A percentile compares a stretch with the other conserved stretches of the same genome.
These are phyloP conservation scores for Melanostoma scalare DNA, from an alignment of 2,888 invertebrate species.

Conservation along the genomic window DNA sequence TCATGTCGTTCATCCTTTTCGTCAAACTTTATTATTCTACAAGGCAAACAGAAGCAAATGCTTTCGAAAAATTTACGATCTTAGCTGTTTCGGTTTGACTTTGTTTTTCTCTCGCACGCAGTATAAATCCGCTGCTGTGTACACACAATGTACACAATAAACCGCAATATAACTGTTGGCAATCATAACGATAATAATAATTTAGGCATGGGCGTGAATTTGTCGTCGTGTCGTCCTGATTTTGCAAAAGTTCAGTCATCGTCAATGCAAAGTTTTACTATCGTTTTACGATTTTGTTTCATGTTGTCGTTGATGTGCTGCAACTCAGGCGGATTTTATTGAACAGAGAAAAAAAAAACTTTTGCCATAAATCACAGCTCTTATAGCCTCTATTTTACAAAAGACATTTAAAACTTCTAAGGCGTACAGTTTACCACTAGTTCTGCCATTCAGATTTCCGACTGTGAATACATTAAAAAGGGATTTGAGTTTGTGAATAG, in stretches of 20 bases:
- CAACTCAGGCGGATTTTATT: too few relatives aligned
- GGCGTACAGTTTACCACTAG: too few relatives aligned
- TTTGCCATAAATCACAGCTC: too few relatives aligned
- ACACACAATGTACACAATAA: slow-evolving; percentile 34
- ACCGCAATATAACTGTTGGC: slow-evolving; percentile 46
- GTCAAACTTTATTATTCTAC: slow-evolving; percentile 65
- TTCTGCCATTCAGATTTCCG: too few relatives aligned
- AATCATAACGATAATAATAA: slow-evolving; percentile 66
- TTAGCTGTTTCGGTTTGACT: slow-evolving; percentile 22
- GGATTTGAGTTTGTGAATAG: too few relatives aligned
- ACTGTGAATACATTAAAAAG: too few relatives aligned
- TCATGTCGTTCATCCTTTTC: slow-evolving; percentile 63
- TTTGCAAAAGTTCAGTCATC: slow-evolving; percentile 39
- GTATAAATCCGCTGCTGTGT: slow-evolving; percentile 7
- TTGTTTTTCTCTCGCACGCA: slow-evolving; percentile 17
- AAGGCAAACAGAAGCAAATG: slow-evolving; percentile 28
- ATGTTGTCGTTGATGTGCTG: slow-evolving; percentile 19
- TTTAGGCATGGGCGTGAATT: slow-evolving; percentile 40
- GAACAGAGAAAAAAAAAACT: too few relatives aligned
- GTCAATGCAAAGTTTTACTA: slow-evolving; percentile 58
- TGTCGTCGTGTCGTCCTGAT: slow-evolving; percentile 35
- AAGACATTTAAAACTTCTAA: too few relatives aligned
- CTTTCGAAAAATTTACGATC: slow-evolving; percentile 55
- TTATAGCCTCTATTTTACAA: too few relatives aligned
- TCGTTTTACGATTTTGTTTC: slow-evolving; percentile 63